phyloP scores from a whole-genome alignment of 1,140 invertebrate genomes.

The Rhizoglyphus robini region DNA sequence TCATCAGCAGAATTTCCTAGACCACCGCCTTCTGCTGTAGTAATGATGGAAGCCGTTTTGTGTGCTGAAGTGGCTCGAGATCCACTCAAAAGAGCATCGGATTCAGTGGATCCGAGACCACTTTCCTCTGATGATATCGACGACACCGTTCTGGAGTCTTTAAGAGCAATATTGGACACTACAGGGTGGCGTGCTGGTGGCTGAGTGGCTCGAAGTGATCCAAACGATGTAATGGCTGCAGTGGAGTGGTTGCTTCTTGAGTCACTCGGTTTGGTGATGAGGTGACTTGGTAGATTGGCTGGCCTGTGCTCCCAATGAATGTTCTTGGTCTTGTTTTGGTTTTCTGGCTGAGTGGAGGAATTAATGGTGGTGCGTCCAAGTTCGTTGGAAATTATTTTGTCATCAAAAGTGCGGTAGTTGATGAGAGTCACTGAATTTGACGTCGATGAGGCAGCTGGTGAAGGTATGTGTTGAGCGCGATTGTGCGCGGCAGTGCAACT shows the following conservation, averaged over 20 bases:
- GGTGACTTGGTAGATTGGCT: too few species aligned
- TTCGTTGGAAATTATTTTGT: too few species aligned
- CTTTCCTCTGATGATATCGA: conserved; percentile 12
- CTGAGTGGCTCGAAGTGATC: background rate
- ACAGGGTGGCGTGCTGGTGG: background rate
- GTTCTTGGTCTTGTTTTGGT: too few species aligned
- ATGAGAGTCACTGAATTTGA: too few species aligned
- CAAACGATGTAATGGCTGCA: background rate
- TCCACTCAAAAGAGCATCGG: background rate
- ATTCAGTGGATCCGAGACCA: conserved; percentile 12
- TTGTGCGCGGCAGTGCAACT: background rate
- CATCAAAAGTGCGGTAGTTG: too few species aligned
- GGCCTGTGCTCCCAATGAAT: too few species aligned
- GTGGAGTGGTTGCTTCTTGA: too few species aligned
- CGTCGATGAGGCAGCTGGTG: too few species aligned
- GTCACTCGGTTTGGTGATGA: too few species aligned
- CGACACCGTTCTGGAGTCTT: conserved; percentile 11
- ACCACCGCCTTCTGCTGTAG: background rate
- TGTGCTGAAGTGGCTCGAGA: background rate
- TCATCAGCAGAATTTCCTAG: background rate
- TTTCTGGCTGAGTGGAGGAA: too few species aligned
- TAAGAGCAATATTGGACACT: background rate
- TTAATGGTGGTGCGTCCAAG: too few species aligned
- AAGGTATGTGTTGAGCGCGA: background rate
- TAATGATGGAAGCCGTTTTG: background rate